These are phyloP conservation scores for Macaca mulatta DNA, from an alignment of 2,113 vertebrate species.

Conservation along the genomic window DNA sequence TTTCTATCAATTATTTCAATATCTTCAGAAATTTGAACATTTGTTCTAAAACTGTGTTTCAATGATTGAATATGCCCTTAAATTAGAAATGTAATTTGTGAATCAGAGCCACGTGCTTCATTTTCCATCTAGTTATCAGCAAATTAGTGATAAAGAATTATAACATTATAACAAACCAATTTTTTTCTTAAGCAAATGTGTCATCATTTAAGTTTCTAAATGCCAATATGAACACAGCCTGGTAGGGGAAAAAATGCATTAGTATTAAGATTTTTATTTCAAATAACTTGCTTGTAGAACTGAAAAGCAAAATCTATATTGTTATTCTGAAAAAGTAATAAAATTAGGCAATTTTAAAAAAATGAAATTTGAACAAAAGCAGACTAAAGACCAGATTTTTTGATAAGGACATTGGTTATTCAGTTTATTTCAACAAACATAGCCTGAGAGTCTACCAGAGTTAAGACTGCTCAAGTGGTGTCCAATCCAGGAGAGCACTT, in stretches of 20 bases:
- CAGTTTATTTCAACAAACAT: not conserved
- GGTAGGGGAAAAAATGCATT: not conserved
- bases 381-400: not conserved
- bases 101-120: not conserved
- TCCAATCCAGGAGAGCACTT: not conserved
- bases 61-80: not conserved
- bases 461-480: not conserved
- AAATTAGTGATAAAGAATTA: not conserved
- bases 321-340: slow-evolving; percentile 34
- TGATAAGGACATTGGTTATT: not conserved
- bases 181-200: slow-evolving; percentile 3
- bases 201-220: slow-evolving; percentile 13
- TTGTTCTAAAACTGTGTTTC: not conserved
- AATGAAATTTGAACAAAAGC: not conserved
- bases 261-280: not conserved
- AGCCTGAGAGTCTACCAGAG: not conserved
- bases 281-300: not conserved
- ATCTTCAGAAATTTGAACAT: slow-evolving; percentile 20
- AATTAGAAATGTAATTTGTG: slow-evolving; percentile 12
- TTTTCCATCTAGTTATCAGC: not conserved
- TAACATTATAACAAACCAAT: not conserved
- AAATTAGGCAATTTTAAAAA: not conserved
- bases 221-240: not conserved
- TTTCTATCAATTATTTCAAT: slow-evolving; percentile 57
- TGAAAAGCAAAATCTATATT: not conserved